Evolutionary conservation across 1,140 invertebrate species (phyloP), one percentile per base, ranked within the genome.

Genomic region (Apis laboriosa): DNA sequence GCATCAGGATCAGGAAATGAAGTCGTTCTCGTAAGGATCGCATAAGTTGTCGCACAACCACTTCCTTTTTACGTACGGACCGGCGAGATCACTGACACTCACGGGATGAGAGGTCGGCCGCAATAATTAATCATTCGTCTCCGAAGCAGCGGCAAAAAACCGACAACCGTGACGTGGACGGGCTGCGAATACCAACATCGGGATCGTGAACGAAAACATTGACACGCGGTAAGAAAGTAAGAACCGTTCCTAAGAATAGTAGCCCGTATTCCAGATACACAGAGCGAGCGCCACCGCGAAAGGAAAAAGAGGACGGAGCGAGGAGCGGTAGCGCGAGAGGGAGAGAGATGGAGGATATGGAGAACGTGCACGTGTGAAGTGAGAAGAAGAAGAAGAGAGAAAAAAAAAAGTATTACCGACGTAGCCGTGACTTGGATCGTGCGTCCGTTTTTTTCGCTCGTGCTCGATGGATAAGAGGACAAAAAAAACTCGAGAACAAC

Each of bases 61-160:
- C 34, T 51, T 43, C 49, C 56, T 82, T 82, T 82, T 55, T 77
- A 56, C 64, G 21, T 51, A 34, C n/a, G 80, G 43, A 17, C 60
- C 56, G 24, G 43, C 24, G 72, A 81, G 61, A 84, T 86, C 64
- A 43, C 34, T 61, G 55, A 60, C 55, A 71, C 60, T 77, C 74
- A 9, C 63, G 73, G 70, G 85, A 87, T 74, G 61, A 86, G 66
- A 63, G 77, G 77, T 63, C 76, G 77, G 11, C 34, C 51, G 53
- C 77, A 80, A 87, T 87, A 87, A 87, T 87, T 87, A 87, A 87
- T 84, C 63, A 84, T 76, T 87, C 81, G 77, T 77, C 81, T 67
- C 34, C 75, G 81, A 80, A 74, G 61, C 68, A 43, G 61, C 28
- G 55, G 75, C 24, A 90, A 92, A 92, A 90, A 89, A 84, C 81